phyloP scores from a whole-genome alignment of 2,888 invertebrate genomes.

The Mesochorus sp. region DNA sequence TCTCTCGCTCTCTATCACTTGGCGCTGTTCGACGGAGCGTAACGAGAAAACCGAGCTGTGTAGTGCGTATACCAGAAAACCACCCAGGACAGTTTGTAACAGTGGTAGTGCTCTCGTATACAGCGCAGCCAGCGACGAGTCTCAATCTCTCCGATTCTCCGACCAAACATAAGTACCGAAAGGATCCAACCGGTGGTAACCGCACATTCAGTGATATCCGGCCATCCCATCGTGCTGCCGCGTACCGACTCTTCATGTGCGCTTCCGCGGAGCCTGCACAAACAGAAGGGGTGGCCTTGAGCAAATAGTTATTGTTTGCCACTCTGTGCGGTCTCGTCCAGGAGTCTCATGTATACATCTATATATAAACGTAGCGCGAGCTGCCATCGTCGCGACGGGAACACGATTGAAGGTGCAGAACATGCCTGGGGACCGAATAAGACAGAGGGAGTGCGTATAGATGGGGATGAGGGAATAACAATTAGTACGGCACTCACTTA shows the following conservation, averaged over 20 bases:
- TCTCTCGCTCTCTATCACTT: neutral
- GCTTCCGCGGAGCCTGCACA: slow-evolving; percentile 73
- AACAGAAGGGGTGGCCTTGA: slow-evolving; percentile 79
- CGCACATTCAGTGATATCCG: slow-evolving; percentile 4
- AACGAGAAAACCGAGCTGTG: slow-evolving; percentile 2
- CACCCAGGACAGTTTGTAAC: neutral
- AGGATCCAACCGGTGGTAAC: slow-evolving; percentile 25
- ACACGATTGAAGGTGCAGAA: neutral
- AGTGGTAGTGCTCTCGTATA: slow-evolving; percentile 26
- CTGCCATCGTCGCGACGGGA: neutral
- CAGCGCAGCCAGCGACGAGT: slow-evolving; percentile 30
- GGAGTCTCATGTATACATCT: slow-evolving; percentile 52
- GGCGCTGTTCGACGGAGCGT: neutral
- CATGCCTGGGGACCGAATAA: neutral
- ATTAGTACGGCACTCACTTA: slow-evolving; percentile 76
- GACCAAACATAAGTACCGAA: slow-evolving; percentile 30
- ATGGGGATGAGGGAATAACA: slow-evolving; percentile 68
- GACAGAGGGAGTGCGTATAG: neutral
- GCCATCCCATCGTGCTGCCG: slow-evolving; percentile 57
- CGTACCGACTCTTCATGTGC: slow-evolving; percentile 63
- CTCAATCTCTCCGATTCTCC: slow-evolving; percentile 23
- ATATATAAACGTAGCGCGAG: slow-evolving; percentile 58
- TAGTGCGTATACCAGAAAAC: slow-evolving; percentile 15
- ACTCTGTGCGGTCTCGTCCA: slow-evolving; percentile 58
- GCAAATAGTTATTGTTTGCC: slow-evolving; percentile 80